These are phyloP conservation scores for Dastarcus helophoroides DNA, from an alignment of 2,888 invertebrate genomes.

Conservation along the genomic window DNA sequence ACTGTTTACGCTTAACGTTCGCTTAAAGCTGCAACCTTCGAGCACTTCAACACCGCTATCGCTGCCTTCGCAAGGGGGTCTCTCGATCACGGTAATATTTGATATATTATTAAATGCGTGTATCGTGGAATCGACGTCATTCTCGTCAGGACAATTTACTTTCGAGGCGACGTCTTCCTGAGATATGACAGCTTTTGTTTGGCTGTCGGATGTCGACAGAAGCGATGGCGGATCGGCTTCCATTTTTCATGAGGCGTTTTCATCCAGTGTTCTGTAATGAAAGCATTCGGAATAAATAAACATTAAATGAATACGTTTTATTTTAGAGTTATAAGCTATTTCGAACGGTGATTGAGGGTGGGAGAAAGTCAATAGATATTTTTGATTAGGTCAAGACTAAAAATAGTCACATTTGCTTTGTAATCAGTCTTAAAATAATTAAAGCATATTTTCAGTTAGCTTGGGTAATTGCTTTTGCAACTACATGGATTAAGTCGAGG, in stretches of 20 bases:
- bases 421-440: no score
- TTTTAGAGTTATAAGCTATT: no score
- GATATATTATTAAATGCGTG: conserved; percentile 28
- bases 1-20: conserved; percentile 46
- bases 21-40: conserved; percentile 35
- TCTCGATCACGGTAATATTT: conserved; percentile 31
- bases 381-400: no score
- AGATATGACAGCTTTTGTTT: conserved; percentile 6
- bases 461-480: no score
- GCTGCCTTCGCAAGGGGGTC: conserved; percentile 50
- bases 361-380: no score
- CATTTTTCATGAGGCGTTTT: conserved; percentile 11
- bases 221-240: conserved; percentile 17
- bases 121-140: conserved; percentile 26
- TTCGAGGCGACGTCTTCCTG: neutral
- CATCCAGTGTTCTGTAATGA: conserved; percentile 17
- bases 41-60: conserved; percentile 71
- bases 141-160: conserved; percentile 17
- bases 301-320: no score
- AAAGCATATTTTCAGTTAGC: no score
- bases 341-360: no score
- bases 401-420: no score
- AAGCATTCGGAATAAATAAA: no score
- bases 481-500: no score
- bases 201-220: conserved; percentile 10